Evolutionary conservation across 1,140 invertebrate species (phyloP).

Genomic region (Drosophila nigromelanica): DNA sequence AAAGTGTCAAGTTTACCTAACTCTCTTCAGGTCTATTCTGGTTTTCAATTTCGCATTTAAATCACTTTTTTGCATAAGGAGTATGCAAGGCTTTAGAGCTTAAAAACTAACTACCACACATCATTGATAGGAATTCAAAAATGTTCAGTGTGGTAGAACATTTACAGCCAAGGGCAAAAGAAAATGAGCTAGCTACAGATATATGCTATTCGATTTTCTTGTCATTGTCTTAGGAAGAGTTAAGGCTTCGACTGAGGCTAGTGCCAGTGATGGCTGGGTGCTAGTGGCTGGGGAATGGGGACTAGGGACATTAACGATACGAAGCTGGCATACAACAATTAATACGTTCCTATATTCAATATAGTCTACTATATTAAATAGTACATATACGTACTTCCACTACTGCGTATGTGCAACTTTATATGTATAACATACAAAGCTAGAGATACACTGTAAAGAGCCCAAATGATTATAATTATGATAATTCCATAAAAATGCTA

Average conservation of each 20-base stretch:
- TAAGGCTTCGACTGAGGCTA: background rate
- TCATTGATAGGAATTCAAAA: too few species aligned
- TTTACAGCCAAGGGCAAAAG: background rate
- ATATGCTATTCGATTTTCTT: too few species aligned
- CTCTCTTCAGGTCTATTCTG: background rate
- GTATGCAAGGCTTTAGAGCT: too few species aligned
- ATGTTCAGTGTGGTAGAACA: too few species aligned
- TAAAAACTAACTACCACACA: too few species aligned
- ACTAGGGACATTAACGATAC: constrained; percentile 1
- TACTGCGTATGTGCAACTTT: constrained; percentile 45
- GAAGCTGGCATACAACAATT: constrained; percentile 61
- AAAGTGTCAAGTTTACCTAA: background rate
- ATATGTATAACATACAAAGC: constrained; percentile 39
- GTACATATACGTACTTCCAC: constrained; percentile 45
- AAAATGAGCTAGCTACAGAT: background rate
- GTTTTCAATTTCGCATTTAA: background rate
- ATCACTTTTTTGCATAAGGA: background rate
- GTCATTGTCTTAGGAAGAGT: background rate
- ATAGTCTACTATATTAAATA: constrained; percentile 56
- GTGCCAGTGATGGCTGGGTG: background rate
- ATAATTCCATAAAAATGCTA: constrained; percentile 19
- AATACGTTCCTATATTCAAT: constrained; percentile 79
- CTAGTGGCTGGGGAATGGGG: background rate
- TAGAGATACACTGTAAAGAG: constrained; percentile 51
- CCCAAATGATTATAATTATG: constrained; percentile 24